phyloP scores from a whole-genome alignment of 2,113 vertebrate genomes.

The Falcunculus frontatus region DNA sequence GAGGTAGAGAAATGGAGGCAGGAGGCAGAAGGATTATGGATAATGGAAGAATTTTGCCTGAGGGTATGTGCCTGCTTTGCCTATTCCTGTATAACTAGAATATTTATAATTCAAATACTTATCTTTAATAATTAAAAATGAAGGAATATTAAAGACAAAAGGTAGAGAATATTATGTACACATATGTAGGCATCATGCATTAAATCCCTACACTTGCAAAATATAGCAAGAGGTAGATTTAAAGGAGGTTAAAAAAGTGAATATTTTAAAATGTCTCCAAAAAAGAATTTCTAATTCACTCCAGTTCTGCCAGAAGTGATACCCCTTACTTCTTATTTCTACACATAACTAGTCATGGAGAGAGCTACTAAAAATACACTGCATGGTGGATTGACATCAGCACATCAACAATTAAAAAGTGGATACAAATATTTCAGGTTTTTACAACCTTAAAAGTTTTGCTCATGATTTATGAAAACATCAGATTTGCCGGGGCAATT shows the following conservation, averaged over 20 bases:
- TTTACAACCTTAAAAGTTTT: slow-evolving; percentile 60
- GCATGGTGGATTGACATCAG: slow-evolving; percentile 67
- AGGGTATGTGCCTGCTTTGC: slow-evolving; percentile 99
- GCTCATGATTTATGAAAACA: slow-evolving; percentile 66
- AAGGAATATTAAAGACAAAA: slow-evolving; percentile 98
- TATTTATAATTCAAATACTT: slow-evolving; percentile 99
- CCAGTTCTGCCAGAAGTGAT: slow-evolving; percentile 75
- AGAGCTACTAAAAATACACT: slow-evolving; percentile 75
- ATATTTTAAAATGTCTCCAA: slow-evolving; percentile 75
- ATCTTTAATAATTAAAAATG: slow-evolving; percentile 99
- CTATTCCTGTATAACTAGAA: slow-evolving; percentile 99
- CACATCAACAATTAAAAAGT: slow-evolving; percentile 80
- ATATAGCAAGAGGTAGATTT: slow-evolving; percentile 79
- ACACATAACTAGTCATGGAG: slow-evolving; percentile 65
- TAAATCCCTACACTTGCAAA: slow-evolving; percentile 82
- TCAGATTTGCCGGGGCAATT: slow-evolving; percentile 51
- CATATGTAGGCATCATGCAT: slow-evolving; percentile 81
- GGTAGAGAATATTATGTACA: slow-evolving; percentile 89
- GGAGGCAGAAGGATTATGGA: slow-evolving; percentile 98
- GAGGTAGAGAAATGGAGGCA: slow-evolving; percentile 93
- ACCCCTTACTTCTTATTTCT: slow-evolving; percentile 70
- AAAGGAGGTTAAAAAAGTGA: slow-evolving; percentile 80
- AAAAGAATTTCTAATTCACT: slow-evolving; percentile 82
- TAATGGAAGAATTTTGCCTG: slow-evolving; percentile 99
- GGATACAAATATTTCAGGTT: slow-evolving; percentile 72